These are phyloP conservation scores for Australoheros scitulus DNA, from an alignment of 2,113 vertebrate species.

Conservation along the genomic window DNA sequence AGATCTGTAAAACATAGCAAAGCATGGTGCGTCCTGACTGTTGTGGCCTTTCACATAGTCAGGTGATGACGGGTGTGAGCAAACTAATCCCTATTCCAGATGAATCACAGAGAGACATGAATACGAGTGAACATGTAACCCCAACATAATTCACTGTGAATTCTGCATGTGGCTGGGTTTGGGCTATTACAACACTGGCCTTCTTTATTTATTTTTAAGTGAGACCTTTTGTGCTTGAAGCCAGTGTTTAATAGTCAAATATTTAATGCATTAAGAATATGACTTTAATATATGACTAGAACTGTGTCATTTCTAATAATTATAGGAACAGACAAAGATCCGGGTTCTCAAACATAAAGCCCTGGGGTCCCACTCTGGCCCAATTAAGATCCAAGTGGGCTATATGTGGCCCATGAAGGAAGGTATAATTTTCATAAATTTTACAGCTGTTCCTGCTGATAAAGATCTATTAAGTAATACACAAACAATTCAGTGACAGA, in stretches of 20 bases:
- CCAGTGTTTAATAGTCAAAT: neutral
- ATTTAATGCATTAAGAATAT: neutral
- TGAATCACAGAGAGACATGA: conserved; percentile 34
- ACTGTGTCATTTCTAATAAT: neutral
- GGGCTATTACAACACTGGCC: neutral
- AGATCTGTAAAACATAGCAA: neutral
- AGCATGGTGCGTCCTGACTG: neutral
- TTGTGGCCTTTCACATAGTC: conserved; percentile 16
- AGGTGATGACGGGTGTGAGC: conserved; percentile 10
- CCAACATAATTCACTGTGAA: neutral
- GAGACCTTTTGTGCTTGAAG: neutral
- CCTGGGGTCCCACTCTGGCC: no score
- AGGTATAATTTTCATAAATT: no score
- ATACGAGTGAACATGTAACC: neutral
- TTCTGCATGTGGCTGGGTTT: neutral
- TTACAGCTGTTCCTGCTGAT: no score
- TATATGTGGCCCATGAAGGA: no score
- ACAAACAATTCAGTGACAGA: no score
- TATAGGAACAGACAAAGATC: neutral
- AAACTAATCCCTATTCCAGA: conserved; percentile 49
- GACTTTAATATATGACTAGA: neutral
- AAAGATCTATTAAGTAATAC: no score
- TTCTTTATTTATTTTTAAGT: neutral
- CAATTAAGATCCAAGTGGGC: no score
- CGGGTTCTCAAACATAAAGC: no score